These are phyloP conservation scores for Onychomys torridus DNA, from an alignment of 2,797 vertebrate genomes.

Conservation along the genomic window DNA sequence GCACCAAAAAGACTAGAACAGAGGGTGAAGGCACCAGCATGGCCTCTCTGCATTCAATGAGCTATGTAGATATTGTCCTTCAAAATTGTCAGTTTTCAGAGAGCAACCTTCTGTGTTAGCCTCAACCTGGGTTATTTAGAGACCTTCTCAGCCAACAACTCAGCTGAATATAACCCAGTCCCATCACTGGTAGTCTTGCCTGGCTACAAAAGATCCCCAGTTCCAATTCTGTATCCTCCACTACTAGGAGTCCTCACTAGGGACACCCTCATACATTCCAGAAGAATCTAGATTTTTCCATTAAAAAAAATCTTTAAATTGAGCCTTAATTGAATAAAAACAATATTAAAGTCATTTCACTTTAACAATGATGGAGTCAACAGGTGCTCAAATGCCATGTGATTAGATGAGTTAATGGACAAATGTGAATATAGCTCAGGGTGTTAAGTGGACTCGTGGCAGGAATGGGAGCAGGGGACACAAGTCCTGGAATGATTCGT, in stretches of 20 bases:
- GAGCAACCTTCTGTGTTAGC: neutral
- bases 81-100: neutral
- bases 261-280: neutral
- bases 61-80: neutral
- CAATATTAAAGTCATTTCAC: conserved; percentile 22
- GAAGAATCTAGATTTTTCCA: neutral
- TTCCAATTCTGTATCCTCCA: neutral
- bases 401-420: neutral
- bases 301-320: neutral
- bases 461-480: neutral
- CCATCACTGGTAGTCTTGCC: neutral
- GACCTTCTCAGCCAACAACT: neutral
- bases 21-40: neutral
- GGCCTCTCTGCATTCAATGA: neutral
- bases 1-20: neutral
- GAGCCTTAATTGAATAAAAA: neutral
- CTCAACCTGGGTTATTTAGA: no score
- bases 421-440: neutral
- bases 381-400: neutral
- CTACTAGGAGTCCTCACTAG: neutral
- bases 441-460: neutral
- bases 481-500: neutral
- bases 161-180: neutral
- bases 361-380: neutral
- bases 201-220: neutral